Evolutionary conservation across 2,113 vertebrate species (phyloP).

Genomic region (Neomonachus schauinslandi): DNA sequence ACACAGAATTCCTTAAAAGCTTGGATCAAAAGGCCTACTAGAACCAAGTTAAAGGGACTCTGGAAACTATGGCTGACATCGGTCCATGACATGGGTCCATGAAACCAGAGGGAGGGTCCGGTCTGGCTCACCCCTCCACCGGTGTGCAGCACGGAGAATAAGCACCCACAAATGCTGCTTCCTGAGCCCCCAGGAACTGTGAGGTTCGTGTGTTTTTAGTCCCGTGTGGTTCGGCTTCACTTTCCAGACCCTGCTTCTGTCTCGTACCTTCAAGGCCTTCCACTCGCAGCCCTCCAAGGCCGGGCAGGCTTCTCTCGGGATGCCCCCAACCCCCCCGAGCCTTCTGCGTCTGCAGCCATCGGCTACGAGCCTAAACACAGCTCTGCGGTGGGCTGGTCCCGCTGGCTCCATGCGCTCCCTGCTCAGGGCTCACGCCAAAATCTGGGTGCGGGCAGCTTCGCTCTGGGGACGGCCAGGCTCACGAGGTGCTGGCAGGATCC

Average conservation of each 20-base stretch:
- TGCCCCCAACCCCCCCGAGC: not conserved
- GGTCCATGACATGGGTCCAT: not conserved
- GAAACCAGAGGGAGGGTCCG: too few species aligned
- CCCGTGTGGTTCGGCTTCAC: not conserved
- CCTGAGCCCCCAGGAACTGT: too few species aligned
- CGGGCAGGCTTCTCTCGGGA: not conserved
- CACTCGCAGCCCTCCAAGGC: not conserved
- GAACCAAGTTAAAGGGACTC: not conserved
- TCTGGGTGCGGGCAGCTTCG: accelerated
- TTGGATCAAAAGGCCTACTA: not conserved
- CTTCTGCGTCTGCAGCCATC: not conserved
- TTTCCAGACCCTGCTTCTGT: not conserved
- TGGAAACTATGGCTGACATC: not conserved
- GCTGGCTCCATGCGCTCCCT: not conserved
- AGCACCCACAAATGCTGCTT: not conserved
- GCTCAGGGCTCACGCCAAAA: not conserved
- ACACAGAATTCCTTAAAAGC: not conserved
- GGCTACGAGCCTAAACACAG: not conserved
- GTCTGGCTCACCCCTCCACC: not conserved
- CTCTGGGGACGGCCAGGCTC: not conserved
- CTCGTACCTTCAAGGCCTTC: not conserved
- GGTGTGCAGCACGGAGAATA: not conserved
- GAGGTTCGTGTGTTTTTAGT: not conserved
- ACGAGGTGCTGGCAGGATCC: not conserved
- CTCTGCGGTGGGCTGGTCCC: not conserved